phyloP scores from a whole-genome alignment of 2,888 invertebrate species.

The Steinernema hermaphroditum region DNA sequence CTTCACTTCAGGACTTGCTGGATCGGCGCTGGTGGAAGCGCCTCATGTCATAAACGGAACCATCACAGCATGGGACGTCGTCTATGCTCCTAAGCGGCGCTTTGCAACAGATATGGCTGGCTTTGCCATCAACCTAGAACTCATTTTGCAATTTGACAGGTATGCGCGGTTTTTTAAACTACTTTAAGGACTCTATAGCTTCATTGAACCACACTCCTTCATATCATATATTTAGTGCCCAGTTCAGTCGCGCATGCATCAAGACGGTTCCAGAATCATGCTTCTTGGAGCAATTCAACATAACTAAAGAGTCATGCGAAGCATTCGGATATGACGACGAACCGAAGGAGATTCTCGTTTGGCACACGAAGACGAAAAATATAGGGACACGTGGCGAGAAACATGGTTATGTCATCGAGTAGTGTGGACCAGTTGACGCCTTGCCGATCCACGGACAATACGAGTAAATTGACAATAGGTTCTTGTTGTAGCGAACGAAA shows the following conservation, averaged over 20 bases:
- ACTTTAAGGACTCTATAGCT: no score
- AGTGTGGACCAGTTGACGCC: not conserved
- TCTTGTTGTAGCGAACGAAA: no score
- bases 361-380: slow-evolving; percentile 52
- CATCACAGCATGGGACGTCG: slow-evolving; percentile 45
- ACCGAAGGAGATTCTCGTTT: slow-evolving; percentile 49
- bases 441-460: no score
- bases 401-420: slow-evolving; percentile 43
- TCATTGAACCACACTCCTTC: no score
- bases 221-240: slow-evolving; percentile 40
- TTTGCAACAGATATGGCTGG: slow-evolving; percentile 52
- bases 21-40: slow-evolving; percentile 49
- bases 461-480: no score
- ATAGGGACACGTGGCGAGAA: slow-evolving; percentile 39
- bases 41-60: slow-evolving; percentile 48
- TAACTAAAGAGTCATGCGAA: slow-evolving; percentile 44
- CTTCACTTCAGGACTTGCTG: slow-evolving; percentile 42
- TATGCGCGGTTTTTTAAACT: slow-evolving; percentile 7
- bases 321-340: slow-evolving; percentile 53
- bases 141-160: slow-evolving; percentile 40
- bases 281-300: slow-evolving; percentile 52
- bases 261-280: slow-evolving; percentile 53
- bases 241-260: slow-evolving; percentile 47
- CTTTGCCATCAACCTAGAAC: slow-evolving; percentile 43
- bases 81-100: slow-evolving; percentile 44